Evolutionary conservation across 2,113 vertebrate species (phyloP).

Genomic region (Rhadina sibilatrix): DNA sequence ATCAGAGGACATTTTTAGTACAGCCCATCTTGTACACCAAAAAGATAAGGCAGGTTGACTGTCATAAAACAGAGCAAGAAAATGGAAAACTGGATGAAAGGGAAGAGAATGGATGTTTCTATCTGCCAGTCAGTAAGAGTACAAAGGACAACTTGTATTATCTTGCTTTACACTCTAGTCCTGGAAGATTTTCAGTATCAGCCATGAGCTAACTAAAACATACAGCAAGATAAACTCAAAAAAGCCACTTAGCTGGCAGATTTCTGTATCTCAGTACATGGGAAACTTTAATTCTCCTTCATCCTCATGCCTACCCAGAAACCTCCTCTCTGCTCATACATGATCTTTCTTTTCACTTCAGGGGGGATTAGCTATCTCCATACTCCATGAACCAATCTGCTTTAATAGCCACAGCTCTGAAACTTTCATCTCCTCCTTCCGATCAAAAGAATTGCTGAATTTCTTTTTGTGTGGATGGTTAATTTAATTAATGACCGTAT

Average conservation of each 20-base stretch:
- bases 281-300: neutral
- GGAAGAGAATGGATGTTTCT: neutral
- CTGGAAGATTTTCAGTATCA: neutral
- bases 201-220: neutral
- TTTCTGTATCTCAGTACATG: neutral
- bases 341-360: neutral
- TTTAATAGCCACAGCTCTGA: neutral
- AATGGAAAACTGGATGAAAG: neutral
- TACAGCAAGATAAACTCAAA: neutral
- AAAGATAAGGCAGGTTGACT: neutral
- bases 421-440: neutral
- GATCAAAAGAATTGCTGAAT: neutral
- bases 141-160: neutral
- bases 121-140: neutral
- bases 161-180: neutral
- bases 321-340: neutral
- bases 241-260: neutral
- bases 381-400: neutral
- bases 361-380: neutral
- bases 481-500: constrained; percentile 30
- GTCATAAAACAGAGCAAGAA: neutral
- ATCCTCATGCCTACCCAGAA: neutral
- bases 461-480: neutral
- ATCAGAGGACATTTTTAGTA: neutral
- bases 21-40: neutral